Base-by-base conservation (phyloP, 2,888 invertebrate species). In the Cheilosia impressa region DNA sequence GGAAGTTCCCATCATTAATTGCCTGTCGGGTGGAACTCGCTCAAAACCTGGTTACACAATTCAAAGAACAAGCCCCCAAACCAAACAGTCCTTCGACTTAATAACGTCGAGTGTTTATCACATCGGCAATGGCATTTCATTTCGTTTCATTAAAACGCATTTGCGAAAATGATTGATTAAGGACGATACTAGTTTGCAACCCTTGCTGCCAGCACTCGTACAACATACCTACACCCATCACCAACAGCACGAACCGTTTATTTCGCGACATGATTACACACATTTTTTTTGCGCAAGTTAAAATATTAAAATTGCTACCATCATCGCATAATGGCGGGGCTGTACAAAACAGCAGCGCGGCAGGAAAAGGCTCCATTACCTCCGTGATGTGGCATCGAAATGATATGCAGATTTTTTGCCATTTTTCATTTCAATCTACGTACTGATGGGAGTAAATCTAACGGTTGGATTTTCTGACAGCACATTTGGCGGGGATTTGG, bases 321-420 rank as follows among this genome's bases (percentile, higher is more conserved):
- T 84, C 84, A 84, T 84, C 75, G 85, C 77, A 81, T 85, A 85
- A 85, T 85, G 68, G 81, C 81, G 60, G 80, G 80, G 69, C 75
- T 84, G 79, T 84, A 84, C 63, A 57, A 50, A 80, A 71, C 84
- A 79, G 69, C 55, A 57, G 22, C 58, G 27, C 7, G 41, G 17
- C 24, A 75, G 75, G 76, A 77, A 71, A 85, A 58, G 72, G 76
- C 85, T 85, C 85, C 85, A 85, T 81, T 85, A 85, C 85, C 81
- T 68, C 80, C 17, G 69, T 80, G 75, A 81, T 71, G 69, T 75
- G 71, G 62, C 80, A 66, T 71, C 81, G 77, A n/a, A 85, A 81
- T 85, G 85, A 85, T 81, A 85, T 85, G 85, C 85, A 85, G 85
- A 85, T 81, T 85, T 81, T 72, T 81, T 85, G 81, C 85, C 85